Conservation (phyloP, 37 sponge, comb jelly and placozoan species). For the Hexactinellida sp. region DNA sequence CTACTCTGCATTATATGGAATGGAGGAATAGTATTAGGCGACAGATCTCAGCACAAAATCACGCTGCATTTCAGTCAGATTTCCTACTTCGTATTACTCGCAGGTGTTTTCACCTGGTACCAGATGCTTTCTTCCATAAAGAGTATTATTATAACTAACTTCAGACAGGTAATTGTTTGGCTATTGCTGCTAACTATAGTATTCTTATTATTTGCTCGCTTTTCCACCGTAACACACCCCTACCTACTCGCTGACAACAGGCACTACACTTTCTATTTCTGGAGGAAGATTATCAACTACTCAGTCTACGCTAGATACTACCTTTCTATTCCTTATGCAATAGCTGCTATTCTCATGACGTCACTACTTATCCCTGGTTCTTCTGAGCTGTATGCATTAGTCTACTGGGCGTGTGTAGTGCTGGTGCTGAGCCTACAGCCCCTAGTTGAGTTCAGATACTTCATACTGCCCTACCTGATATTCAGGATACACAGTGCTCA, state of each 20-base stretch:
- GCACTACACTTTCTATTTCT: constrained; percentile 88
- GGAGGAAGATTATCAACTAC: constrained; percentile 66
- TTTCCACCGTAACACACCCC: constrained; percentile 45
- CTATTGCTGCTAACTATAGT: neutral
- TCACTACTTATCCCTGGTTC: neutral
- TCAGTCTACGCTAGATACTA: neutral
- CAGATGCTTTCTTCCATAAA: constrained; percentile 25
- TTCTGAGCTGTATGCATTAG: constrained; percentile 26
- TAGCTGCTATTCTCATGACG: neutral
- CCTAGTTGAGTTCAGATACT: constrained; percentile 85
- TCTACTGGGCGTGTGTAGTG: constrained; percentile 28
- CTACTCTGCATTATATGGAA: constrained; percentile 47
- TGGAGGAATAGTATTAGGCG: constrained; percentile 83
- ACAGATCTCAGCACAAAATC: constrained; percentile 56
- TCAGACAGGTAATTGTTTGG: neutral
- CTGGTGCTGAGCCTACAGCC: constrained; percentile 52
- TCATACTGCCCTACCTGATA: constrained; percentile 67
- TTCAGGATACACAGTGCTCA: constrained; percentile 7
- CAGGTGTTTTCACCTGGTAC: constrained; percentile 31
- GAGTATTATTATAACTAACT: neutral
- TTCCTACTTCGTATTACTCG: constrained; percentile 51
- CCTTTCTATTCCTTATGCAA: constrained; percentile 3
- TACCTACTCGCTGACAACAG: constrained; percentile 88
- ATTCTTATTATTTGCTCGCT: neutral
- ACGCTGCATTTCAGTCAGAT: constrained; percentile 65